Evolutionary conservation across 2,888 invertebrate genomes (phyloP).

Genomic region (Bursaphelenchus okinawaensis): DNA sequence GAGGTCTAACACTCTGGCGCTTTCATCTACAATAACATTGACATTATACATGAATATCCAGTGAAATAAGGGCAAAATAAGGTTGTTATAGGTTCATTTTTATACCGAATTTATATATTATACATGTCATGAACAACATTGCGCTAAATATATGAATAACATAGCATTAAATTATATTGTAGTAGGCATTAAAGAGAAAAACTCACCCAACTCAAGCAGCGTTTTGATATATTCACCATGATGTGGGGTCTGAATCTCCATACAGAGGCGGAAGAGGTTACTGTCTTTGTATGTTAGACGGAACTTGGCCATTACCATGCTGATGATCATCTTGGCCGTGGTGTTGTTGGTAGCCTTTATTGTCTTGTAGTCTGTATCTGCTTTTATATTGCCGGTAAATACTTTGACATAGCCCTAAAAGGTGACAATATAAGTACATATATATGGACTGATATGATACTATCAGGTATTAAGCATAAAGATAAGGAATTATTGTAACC

Average conservation of each 20-base stretch:
- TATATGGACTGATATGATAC: too few relatives aligned
- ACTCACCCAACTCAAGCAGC: constrained; percentile 27
- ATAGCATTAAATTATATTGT: too few relatives aligned
- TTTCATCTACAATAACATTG: constrained; percentile 68
- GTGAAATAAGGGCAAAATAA: too few relatives aligned
- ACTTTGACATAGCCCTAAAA: constrained; percentile 83
- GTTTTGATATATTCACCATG: constrained; percentile 26
- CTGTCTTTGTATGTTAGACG: constrained; percentile 65
- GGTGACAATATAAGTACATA: too few relatives aligned
- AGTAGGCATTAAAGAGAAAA: not conserved
- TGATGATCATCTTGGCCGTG: constrained; percentile 73
- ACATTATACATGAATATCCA: not conserved
- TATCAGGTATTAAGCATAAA: too few relatives aligned
- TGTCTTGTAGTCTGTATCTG: constrained; percentile 92
- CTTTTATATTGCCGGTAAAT: constrained; percentile 78
- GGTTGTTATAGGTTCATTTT: constrained; percentile 59
- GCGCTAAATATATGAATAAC: too few relatives aligned
- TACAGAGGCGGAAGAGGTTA: constrained; percentile 82
- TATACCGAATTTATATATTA: constrained; percentile 68
- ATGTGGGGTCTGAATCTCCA: constrained; percentile 62
- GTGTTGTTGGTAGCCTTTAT: constrained; percentile 81
- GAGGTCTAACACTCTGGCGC: constrained; percentile 79
- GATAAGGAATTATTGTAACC: too few relatives aligned
- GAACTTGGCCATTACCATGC: constrained; percentile 77
- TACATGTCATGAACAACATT: too few relatives aligned